Conservation (phyloP, 2,888 invertebrate species). For the Troides aeacus region DNA sequence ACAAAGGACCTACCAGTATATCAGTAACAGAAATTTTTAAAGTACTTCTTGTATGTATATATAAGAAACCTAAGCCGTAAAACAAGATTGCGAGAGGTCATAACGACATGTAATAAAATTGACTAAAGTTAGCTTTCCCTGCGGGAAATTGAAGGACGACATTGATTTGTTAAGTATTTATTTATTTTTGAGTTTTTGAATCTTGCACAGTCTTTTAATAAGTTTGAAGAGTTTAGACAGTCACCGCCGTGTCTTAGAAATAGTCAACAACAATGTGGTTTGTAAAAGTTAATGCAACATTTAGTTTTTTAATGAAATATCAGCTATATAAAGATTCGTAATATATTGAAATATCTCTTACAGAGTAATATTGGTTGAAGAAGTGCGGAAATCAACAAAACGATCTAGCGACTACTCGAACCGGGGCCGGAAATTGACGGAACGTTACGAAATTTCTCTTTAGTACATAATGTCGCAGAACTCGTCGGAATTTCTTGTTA, state of each 20-base stretch:
- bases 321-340: too few relatives aligned
- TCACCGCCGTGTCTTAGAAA: too few relatives aligned
- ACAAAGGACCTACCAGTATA: too few relatives aligned
- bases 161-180: background rate
- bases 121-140: background rate
- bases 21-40: too few relatives aligned
- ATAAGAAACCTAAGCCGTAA: background rate
- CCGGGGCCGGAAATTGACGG: constrained; percentile 15
- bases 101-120: background rate
- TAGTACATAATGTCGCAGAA: background rate
- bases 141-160: background rate
- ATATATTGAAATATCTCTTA: background rate
- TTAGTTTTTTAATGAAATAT: too few relatives aligned
- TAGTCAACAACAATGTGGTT: too few relatives aligned
- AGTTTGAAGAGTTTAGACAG: too few relatives aligned
- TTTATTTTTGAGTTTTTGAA: background rate
- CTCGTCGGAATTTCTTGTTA: background rate
- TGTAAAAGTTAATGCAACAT: too few relatives aligned
- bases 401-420: background rate
- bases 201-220: too few relatives aligned
- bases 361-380: constrained; percentile 2
- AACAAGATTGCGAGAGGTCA: background rate
- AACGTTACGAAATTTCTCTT: constrained; percentile 8
- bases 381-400: constrained; percentile 16
- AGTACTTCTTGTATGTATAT: background rate